Evolutionary conservation across 2,797 vertebrate genomes (phyloP), one percentile per base, ranked within the genome.

Genomic region (Sebastes reedi): DNA sequence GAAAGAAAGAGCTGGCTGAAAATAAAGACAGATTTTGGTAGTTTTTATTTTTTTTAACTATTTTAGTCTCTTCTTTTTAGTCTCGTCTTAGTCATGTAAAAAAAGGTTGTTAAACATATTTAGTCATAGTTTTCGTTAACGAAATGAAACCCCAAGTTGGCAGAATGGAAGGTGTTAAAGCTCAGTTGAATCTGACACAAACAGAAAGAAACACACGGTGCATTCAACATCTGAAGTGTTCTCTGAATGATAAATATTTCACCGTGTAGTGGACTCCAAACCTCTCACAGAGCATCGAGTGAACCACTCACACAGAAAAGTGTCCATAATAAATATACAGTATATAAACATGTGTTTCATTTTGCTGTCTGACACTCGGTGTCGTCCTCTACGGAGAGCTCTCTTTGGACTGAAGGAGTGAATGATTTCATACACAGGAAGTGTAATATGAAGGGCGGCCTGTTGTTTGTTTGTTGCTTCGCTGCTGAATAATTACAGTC

Each of bases 401-500:
- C 50, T n/a, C 50, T 54, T 5, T 54, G 20, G 8, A 54, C 3
- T 54, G 50, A 52, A 52, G 20, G 18, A 52, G 18, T 13, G 27
- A 61, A 69, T 56, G 61, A 71, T 34, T 73, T 70, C 27, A 6
- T 65, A 56, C 46, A 67, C 77, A 71, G 79, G 75, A 88, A 89
- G 87, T 81, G 27, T 14, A 72, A 84, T 36, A 60, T 32, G 60
- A 56, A 79, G 83, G 70, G 58, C 13, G 32, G 79, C 72, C 65
- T 30, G 71, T 61, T 86, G 86, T 89, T 89, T 79, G 84, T 81
- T 85, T 81, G 79, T 84, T 77, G 87, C 79, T 83, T 64, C 77
- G 71, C 77, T 77, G 85, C 80, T 88, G 83, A 93, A 90, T 93
- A 87, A 94, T 92, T 90, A 92, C 83, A 89, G 70, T 81, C 83